A percentile compares a stretch with the other conserved stretches of the same genome.
phyloP scores from a whole-genome alignment of 2,113 vertebrate genomes.

The Microcebus griseorufus region DNA sequence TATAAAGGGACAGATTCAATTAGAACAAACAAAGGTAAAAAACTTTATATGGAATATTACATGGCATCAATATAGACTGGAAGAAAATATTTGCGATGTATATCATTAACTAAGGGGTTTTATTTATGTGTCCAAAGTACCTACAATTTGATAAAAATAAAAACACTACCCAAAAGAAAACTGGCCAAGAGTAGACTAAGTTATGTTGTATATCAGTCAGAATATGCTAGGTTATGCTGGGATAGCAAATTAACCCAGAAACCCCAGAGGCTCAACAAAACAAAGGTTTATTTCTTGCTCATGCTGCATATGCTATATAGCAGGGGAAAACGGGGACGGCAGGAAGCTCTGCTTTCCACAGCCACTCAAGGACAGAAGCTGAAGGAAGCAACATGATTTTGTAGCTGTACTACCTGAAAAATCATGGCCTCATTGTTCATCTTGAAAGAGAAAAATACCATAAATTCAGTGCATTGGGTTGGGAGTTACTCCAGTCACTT shows the following conservation, averaged over 20 bases:
- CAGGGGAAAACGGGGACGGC: accelerated
- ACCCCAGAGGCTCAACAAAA: neutral
- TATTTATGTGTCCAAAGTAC: neutral
- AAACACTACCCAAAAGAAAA: neutral
- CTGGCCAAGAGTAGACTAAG: neutral
- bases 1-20: neutral
- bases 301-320: no score
- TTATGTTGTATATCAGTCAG: neutral
- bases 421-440: neutral
- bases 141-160: neutral
- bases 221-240: neutral
- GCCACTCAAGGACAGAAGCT: neutral
- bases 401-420: neutral
- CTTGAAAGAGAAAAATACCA: neutral
- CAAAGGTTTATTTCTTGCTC: neutral
- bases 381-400: neutral
- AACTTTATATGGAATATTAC: neutral
- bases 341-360: neutral
- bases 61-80: neutral
- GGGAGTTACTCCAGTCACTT: neutral
- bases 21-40: neutral
- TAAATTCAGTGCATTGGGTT: neutral
- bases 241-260: neutral
- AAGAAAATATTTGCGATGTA: neutral
- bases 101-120: neutral